Conservation (phyloP, 2,888 invertebrate genomes). For the Himalopsyche anomala region DNA sequence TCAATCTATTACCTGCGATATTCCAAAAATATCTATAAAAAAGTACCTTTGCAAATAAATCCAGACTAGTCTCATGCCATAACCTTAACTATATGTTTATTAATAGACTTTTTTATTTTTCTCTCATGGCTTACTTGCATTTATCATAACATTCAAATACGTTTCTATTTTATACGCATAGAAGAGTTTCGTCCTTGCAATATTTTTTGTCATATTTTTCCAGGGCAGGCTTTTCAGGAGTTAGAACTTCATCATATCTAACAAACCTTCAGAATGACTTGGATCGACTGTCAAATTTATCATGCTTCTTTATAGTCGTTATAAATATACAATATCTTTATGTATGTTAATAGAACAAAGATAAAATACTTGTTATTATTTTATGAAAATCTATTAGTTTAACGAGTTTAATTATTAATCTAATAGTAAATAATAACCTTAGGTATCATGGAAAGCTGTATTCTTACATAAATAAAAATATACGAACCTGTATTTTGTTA, state of each 20-base stretch:
- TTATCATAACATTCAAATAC: constrained; percentile 32
- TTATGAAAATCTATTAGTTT: constrained; percentile 51
- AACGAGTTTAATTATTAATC: constrained; percentile 51
- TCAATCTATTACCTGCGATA: constrained; percentile 1
- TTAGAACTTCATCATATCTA: neutral
- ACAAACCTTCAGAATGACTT: neutral
- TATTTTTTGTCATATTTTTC: constrained; percentile 36
- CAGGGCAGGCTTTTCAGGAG: too few relatives aligned
- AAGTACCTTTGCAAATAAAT: constrained; percentile 3
- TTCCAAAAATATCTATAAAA: neutral
- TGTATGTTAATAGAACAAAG: constrained; percentile 52
- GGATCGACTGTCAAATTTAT: constrained; percentile 44
- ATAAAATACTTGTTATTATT: constrained; percentile 54
- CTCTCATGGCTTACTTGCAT: constrained; percentile 13
- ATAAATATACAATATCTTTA: constrained; percentile 51
- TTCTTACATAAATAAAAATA: constrained; percentile 60
- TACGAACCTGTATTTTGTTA: constrained; percentile 37
- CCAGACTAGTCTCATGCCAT: constrained; percentile 34
- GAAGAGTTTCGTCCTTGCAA: constrained; percentile 13
- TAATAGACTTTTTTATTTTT: neutral
- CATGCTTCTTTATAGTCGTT: constrained; percentile 37
- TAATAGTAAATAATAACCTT: constrained; percentile 51
- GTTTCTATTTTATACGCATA: constrained; percentile 35
- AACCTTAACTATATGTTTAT: constrained; percentile 1
- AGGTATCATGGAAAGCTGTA: constrained; percentile 58